Evolutionary conservation across 2,888 invertebrate species (phyloP).

Genomic region (Epirrhoe tristata): DNA sequence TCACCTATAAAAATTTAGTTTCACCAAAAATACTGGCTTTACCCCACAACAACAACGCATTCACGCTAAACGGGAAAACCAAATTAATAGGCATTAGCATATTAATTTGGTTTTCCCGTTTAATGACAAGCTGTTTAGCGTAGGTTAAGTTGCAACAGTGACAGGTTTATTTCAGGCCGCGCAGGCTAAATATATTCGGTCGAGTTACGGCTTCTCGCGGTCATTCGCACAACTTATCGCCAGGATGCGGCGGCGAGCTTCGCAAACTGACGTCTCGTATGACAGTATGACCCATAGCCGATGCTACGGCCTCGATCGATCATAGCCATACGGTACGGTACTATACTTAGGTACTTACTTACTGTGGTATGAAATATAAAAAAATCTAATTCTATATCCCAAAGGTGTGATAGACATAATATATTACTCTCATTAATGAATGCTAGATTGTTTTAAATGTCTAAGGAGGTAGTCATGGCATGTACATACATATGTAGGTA

Average conservation of each 20-base stretch:
- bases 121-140: background rate
- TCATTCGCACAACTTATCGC: constrained; percentile 60
- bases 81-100: background rate
- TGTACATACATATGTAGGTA: no score
- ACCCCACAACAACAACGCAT: background rate
- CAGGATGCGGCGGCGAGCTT: constrained; percentile 49
- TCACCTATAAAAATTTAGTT: no score
- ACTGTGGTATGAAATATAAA: no score
- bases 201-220: constrained; percentile 45
- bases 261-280: constrained; percentile 41
- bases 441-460: no score
- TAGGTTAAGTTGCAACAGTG: constrained; percentile 18
- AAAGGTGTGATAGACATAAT: no score
- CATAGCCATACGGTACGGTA: background rate
- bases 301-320: constrained; percentile 20
- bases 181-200: constrained; percentile 43
- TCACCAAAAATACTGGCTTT: background rate
- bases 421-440: no score
- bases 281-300: constrained; percentile 39
- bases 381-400: no score
- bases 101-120: no score
- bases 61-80: background rate
- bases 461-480: no score
- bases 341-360: background rate
- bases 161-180: constrained; percentile 35